Evolutionary conservation across 1,140 invertebrate genomes (phyloP), one percentile per base, ranked within the genome.

Genomic region (Apocrypta bakeri): DNA sequence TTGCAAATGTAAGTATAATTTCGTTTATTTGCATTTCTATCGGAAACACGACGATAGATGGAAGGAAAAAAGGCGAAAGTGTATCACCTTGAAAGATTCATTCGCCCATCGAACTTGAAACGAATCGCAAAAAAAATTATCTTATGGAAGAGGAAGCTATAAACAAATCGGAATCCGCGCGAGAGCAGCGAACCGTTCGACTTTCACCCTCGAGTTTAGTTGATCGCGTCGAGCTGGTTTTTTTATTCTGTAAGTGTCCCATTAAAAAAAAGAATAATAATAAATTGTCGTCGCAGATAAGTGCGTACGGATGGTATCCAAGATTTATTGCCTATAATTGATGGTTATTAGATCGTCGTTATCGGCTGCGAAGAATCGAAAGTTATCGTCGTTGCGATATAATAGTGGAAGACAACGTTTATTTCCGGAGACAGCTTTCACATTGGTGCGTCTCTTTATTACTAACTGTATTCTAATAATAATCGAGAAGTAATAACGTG

Each of bases 181-280:
- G 71, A 1, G 33, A 9, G 31, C 61, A 37, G 61, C 74, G 25
- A 27, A 74, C 11, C 72, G 42, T 74, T 27, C 17, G 31, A 78
- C 76, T 78, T 78, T 78, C 76, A 78, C 76, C 76, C 63, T 68
- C 40, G 24, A 24, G 63, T 33, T 68, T 78, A 29, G 76, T 68
- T 63, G 68, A 68, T 78, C 63, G 31, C 31, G 29, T 56, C 48
- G 48, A 37, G 33, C 33, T 37, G 33, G 48, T 1, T 56, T 0
- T 56, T 56, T 56, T n/a, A 1, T 56, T 21, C 0, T 21, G 40
- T 42, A 11, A 12, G 12, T 1, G 40, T 42, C 14, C 14, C 48
- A 6, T 12, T 48, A 48, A 11, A 42, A 42, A 9, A 42, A 42
- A 8, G 1, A 42, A 12, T n/a, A n/a, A 42, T 42, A 48, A 48